These are phyloP conservation scores for Petrocephalus sullivani DNA, from an alignment of 2,797 vertebrate genomes.

Conservation along the genomic window DNA sequence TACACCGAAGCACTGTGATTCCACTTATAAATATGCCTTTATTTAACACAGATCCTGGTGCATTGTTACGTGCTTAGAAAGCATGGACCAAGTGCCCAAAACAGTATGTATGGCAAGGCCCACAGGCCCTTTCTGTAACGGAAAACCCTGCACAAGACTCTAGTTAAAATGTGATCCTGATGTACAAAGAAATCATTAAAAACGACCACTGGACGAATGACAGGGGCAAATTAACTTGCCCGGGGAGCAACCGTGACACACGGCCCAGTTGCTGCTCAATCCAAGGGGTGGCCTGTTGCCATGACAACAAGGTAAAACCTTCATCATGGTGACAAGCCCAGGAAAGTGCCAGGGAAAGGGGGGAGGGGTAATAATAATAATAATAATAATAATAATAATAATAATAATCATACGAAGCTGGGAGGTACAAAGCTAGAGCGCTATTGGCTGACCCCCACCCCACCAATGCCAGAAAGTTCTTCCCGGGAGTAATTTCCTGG, in stretches of 20 bases:
- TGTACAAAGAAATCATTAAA: background rate
- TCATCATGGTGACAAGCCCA: background rate
- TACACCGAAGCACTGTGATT: background rate
- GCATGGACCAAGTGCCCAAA: background rate
- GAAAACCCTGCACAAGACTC: background rate
- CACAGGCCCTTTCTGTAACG: background rate
- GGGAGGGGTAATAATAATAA: background rate
- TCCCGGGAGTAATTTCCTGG: background rate
- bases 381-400: background rate
- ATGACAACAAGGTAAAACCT: constrained; percentile 11
- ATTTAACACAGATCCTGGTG: background rate
- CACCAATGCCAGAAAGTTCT: background rate
- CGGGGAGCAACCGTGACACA: background rate
- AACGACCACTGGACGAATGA: background rate
- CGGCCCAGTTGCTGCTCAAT: constrained; percentile 2
- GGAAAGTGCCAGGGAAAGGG: background rate
- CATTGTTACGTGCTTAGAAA: background rate
- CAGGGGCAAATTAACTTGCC: constrained; percentile 14
- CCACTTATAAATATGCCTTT: background rate
- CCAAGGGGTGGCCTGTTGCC: background rate
- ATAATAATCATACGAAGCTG: background rate
- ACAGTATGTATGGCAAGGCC: background rate
- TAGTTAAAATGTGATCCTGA: background rate
- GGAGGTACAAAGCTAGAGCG: background rate
- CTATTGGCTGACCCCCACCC: background rate